Conservation (phyloP, 2,113 vertebrate species). For the Tamias sibiricus region DNA sequence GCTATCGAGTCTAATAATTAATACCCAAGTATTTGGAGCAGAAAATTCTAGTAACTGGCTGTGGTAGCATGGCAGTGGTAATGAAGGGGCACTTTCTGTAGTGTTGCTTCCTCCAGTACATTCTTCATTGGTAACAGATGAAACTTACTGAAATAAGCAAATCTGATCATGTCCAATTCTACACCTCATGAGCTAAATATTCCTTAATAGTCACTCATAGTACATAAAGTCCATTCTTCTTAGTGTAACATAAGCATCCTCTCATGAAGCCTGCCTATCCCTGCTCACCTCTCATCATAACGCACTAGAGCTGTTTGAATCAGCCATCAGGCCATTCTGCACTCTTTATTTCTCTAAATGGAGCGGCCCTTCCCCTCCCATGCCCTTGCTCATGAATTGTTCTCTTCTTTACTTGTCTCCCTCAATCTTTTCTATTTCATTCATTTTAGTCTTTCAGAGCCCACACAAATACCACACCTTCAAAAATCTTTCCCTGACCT, state of each 20-base stretch:
- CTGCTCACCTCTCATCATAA: constrained; percentile 9
- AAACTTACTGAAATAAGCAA: background rate
- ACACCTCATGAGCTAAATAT: background rate
- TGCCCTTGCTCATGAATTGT: background rate
- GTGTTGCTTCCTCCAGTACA: background rate
- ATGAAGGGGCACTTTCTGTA: background rate
- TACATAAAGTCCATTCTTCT: background rate
- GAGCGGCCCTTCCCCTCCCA: background rate
- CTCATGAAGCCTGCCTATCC: background rate
- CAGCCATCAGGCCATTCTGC: background rate
- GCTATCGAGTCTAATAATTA: background rate
- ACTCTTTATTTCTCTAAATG: background rate
- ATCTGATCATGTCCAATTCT: background rate
- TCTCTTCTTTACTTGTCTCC: background rate
- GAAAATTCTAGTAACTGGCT: background rate
- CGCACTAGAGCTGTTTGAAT: background rate
- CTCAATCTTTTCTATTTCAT: background rate
- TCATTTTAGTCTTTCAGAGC: background rate
- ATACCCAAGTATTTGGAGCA: background rate
- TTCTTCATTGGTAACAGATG: constrained; percentile 3
- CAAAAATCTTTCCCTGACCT: background rate
- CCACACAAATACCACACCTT: background rate
- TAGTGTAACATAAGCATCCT: background rate
- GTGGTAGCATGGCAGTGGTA: background rate
- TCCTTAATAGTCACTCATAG: background rate